Conservation (phyloP, 1,140 invertebrate genomes). For the Lasaia peninsularis region DNA sequence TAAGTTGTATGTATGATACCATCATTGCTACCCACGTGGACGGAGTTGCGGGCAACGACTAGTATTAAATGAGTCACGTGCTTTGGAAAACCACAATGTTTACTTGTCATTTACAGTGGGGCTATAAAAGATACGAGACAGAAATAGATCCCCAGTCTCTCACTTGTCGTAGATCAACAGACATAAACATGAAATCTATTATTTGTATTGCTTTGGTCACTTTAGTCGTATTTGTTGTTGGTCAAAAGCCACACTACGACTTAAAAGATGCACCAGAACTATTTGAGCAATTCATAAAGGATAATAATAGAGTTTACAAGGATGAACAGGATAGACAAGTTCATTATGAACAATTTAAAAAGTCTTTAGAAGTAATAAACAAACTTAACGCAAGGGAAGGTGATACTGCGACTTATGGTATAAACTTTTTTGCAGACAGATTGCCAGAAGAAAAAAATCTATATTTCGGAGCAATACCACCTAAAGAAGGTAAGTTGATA, state of each 20-base stretch:
- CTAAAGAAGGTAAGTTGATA: neutral
- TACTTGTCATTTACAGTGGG: too few species aligned
- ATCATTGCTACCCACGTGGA: too few species aligned
- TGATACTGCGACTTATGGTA: neutral
- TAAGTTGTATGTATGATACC: too few species aligned
- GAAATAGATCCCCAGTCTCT: too few species aligned
- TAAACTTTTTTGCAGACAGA: neutral
- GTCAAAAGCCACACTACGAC: constrained; percentile 24
- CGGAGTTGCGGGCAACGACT: too few species aligned
- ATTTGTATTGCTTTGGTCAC: constrained; percentile 9
- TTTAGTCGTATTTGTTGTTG: constrained; percentile 5
- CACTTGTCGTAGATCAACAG: too few species aligned
- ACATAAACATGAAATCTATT: constrained; percentile 3
- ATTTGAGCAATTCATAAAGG: constrained; percentile 26
- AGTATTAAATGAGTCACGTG: too few species aligned
- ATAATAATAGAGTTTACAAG: constrained; percentile 26
- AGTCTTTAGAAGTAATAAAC: constrained; percentile 23
- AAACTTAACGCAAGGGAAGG: constrained; percentile 18
- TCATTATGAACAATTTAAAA: constrained; percentile 26
- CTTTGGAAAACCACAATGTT: too few species aligned
- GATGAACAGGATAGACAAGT: constrained; percentile 21
- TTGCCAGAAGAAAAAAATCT: neutral
- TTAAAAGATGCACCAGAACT: constrained; percentile 20
- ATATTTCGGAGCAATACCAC: neutral
- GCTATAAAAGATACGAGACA: too few species aligned